Percentiles rank a stretch among this genome's conserved stretches.
Evolutionary conservation across 2,113 vertebrate genomes (phyloP).

Genomic region (Notarius lentiginosus): DNA sequence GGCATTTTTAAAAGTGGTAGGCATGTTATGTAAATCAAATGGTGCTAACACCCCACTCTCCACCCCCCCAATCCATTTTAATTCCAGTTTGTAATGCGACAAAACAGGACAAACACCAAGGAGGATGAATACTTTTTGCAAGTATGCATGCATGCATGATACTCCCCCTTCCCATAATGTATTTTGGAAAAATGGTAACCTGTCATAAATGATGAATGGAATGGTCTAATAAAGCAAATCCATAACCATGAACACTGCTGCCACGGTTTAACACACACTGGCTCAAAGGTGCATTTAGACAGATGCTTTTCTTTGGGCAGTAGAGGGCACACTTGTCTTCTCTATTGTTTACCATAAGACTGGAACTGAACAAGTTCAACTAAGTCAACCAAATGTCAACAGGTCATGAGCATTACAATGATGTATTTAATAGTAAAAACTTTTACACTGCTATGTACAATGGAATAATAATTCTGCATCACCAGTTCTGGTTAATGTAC

Average conservation of each 20-base stretch:
- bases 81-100: no score
- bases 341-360: no score
- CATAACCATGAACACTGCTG: neutral
- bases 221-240: neutral
- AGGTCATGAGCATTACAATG: neutral
- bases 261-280: no score
- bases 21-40: no score
- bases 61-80: no score
- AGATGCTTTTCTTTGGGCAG: slow-evolving; percentile 8
- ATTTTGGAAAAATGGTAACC: neutral
- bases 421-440: neutral
- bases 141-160: no score
- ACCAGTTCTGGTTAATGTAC: neutral
- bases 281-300: neutral
- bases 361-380: neutral
- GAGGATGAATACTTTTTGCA: no score
- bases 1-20: no score
- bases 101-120: no score
- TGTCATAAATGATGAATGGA: neutral
- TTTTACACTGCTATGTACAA: neutral
- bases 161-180: neutral
- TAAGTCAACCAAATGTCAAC: no score
- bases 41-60: no score
- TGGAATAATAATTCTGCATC: neutral
- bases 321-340: slow-evolving; percentile 33